Base-by-base conservation (phyloP, 2,797 vertebrate genomes). In the Garrulus glandarius region DNA sequence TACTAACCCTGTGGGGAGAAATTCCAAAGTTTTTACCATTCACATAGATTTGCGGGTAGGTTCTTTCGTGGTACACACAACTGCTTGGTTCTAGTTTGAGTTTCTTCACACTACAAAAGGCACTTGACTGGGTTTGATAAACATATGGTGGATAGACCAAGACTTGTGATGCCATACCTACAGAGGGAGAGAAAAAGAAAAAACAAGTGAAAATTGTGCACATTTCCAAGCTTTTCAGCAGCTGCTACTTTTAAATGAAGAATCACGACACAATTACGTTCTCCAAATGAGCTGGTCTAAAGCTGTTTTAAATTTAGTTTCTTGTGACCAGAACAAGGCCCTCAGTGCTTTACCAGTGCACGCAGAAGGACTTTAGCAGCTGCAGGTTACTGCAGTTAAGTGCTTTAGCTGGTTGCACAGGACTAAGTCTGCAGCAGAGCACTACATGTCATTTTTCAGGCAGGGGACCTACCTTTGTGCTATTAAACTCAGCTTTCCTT, bases 131-230 rank as follows among this genome's bases (percentile, higher is more conserved):
- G 98, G 99, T 99, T 99, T 99, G 99, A 99, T 99, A 99, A 99
- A 99, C 98, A 98, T 99, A 99, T 98, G 99, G 99, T 99, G 99
- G 99, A 98, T 99, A 99, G 98, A 99, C 99, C 99, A 99, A 99
- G 98, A 99, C 99, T 99, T 99, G 99, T 99, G 99, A 99, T 99
- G 99, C 99, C 99, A 99, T 99, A 99, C 99, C 99, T 99, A 85
- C 10, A 47, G 65, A 87, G 56, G 10, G 19, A 87, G 11, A 84
- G 26, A 72, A 39, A 84, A 65, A 81, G n/a, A 74, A 53, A 83
- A 72, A 44, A 19, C 4, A 1, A 86, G 75, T 95, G 60, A 91
- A 74, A 50, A 95, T 19, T 30, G 52, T 29, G 67, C 23, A 19
- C 14, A 6, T 44, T 39, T 65, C 34, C 36, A 52, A 74, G 27